Conservation (phyloP, 2,113 vertebrate species). For the Myotis lucifugus region DNA sequence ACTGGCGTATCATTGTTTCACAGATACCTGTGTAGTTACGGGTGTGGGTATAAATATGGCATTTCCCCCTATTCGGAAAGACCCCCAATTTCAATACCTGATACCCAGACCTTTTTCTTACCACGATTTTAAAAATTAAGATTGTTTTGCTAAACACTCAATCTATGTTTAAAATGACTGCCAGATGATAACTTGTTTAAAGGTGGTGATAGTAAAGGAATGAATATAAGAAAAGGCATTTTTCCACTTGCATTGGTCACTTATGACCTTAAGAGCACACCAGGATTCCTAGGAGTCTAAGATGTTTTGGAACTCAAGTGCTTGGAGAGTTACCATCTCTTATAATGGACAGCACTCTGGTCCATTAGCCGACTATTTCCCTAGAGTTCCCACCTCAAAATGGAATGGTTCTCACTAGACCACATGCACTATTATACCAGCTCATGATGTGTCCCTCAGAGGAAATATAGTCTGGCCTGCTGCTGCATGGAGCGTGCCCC, state of each 20-base stretch:
- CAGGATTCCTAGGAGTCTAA: neutral
- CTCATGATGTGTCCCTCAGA: neutral
- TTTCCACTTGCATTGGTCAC: neutral
- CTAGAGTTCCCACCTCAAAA: neutral
- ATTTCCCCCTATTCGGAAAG: neutral
- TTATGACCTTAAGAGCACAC: neutral
- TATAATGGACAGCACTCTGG: neutral
- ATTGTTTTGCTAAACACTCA: neutral
- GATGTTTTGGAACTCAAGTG: neutral
- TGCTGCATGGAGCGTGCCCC: neutral
- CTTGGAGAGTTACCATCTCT: neutral
- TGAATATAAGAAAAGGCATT: neutral
- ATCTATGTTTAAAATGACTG: neutral
- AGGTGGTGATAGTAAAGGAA: neutral
- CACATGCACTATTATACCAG: neutral
- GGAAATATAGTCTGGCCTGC: neutral
- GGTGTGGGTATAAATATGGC: neutral
- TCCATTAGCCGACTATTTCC: neutral
- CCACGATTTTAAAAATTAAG: neutral
- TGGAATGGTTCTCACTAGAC: neutral
- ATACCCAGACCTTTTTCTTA: neutral
- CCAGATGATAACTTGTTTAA: neutral
- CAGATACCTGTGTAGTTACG: neutral
- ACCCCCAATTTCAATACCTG: neutral
- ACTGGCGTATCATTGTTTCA: neutral